Evolutionary conservation across 2,113 vertebrate species (phyloP).

Genomic region (Cavia aperea): DNA sequence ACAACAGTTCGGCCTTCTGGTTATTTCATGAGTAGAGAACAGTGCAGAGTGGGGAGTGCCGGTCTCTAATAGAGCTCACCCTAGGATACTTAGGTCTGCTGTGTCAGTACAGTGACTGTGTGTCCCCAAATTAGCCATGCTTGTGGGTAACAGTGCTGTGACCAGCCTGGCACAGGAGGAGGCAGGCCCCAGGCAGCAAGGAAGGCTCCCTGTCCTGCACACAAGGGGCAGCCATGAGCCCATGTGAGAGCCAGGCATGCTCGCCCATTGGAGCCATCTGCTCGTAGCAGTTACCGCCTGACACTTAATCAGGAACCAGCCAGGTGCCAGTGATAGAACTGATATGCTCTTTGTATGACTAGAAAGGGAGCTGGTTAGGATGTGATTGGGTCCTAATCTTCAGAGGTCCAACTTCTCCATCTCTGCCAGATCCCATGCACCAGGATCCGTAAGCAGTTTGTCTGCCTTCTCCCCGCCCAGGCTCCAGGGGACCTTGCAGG

Average conservation of each 20-base stretch:
- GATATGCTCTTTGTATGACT: background rate
- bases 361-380: background rate
- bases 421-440: background rate
- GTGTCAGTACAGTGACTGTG: fast-evolving
- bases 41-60: fast-evolving
- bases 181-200: background rate
- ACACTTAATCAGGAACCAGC: background rate
- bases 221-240: background rate
- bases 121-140: background rate
- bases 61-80: fast-evolving
- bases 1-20: fast-evolving
- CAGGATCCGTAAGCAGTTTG: background rate
- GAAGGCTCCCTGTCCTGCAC: fast-evolving
- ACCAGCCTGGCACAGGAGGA: background rate
- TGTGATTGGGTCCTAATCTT: background rate
- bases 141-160: fast-evolving
- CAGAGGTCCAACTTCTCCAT: background rate
- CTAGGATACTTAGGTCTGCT: background rate
- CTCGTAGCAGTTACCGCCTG: fast-evolving
- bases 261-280: fast-evolving
- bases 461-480: background rate
- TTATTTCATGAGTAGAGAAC: background rate
- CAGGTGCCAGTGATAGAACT: background rate
- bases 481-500: background rate
- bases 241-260: fast-evolving